Evolutionary conservation across 2,888 invertebrate species (phyloP).

Genomic region (Pherbina coryleti): DNA sequence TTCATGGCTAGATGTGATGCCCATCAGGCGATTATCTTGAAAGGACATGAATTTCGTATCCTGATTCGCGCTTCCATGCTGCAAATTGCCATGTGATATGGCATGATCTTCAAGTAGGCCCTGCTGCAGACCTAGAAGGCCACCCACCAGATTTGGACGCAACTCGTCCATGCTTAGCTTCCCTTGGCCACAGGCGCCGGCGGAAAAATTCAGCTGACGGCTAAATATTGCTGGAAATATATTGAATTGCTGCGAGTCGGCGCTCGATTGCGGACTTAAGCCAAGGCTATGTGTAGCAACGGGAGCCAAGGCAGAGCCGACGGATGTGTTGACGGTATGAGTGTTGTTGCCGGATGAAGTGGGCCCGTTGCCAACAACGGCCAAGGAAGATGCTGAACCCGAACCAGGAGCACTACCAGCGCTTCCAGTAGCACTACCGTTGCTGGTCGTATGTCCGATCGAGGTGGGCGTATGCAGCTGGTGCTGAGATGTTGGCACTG

Average conservation of each 20-base stretch:
- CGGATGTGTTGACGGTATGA: constrained; percentile 52
- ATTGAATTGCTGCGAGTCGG: constrained; percentile 79
- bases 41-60: constrained; percentile 71
- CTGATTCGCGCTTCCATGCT: constrained; percentile 68
- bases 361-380: constrained; percentile 65
- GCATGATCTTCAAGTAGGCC: constrained; percentile 86
- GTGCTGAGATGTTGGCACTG: constrained; percentile 26
- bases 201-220: constrained; percentile 85
- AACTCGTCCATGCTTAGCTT: constrained; percentile 88
- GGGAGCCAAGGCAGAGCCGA: constrained; percentile 56
- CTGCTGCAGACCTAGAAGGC: constrained; percentile 81
- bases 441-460: constrained; percentile 47
- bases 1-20: constrained; percentile 67
- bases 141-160: constrained; percentile 84
- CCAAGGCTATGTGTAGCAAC: constrained; percentile 65
- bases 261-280: constrained; percentile 68
- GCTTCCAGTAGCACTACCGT: constrained; percentile 53
- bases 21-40: constrained; percentile 70
- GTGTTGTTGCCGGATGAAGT: constrained; percentile 56
- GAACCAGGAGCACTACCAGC: constrained; percentile 52
- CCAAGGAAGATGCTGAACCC: constrained; percentile 52
- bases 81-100: constrained; percentile 61
- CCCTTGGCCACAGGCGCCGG: constrained; percentile 78
- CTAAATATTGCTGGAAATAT: constrained; percentile 93
- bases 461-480: constrained; percentile 47